Evolutionary conservation across 1,140 invertebrate species (phyloP).

Genomic region (Manduca sexta): DNA sequence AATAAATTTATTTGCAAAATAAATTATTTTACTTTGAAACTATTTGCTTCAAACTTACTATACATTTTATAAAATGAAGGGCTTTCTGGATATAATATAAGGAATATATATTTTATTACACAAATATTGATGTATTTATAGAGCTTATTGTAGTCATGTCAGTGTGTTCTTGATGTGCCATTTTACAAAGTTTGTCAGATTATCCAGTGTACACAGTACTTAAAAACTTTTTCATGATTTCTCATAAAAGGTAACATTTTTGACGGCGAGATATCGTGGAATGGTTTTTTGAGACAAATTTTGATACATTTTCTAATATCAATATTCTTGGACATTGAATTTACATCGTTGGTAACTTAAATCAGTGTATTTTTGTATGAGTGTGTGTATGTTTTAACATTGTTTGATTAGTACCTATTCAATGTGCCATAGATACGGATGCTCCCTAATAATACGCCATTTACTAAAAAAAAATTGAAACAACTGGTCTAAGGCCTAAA

Average conservation of each 20-base stretch:
- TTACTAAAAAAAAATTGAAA: no score
- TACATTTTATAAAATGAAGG: background rate
- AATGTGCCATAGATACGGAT: conserved; percentile 5
- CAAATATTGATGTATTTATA: conserved; percentile 8
- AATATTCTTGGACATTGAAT: conserved; percentile 1
- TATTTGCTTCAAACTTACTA: no score
- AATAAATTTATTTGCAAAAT: no score
- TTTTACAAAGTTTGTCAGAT: conserved; percentile 12
- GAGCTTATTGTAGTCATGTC: conserved; percentile 26
- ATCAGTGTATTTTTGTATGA: conserved; percentile 48
- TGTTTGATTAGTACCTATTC: conserved; percentile 16
- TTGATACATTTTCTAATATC: no score
- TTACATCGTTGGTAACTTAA: conserved; percentile 4
- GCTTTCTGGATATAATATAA: background rate
- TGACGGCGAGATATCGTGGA: background rate
- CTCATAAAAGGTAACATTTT: conserved; percentile 7
- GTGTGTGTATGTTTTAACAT: conserved; percentile 29
- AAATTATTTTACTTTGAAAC: no score
- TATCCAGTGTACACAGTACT: conserved; percentile 17
- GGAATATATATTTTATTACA: background rate
- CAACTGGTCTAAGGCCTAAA: no score
- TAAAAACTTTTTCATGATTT: conserved; percentile 33
- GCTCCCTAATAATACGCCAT: background rate
- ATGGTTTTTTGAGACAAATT: conserved; percentile 16
- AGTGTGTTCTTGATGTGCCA: conserved; percentile 42